Conservation (phyloP, 2,888 invertebrate genomes). For the Polydrusus pterygomalis region DNA sequence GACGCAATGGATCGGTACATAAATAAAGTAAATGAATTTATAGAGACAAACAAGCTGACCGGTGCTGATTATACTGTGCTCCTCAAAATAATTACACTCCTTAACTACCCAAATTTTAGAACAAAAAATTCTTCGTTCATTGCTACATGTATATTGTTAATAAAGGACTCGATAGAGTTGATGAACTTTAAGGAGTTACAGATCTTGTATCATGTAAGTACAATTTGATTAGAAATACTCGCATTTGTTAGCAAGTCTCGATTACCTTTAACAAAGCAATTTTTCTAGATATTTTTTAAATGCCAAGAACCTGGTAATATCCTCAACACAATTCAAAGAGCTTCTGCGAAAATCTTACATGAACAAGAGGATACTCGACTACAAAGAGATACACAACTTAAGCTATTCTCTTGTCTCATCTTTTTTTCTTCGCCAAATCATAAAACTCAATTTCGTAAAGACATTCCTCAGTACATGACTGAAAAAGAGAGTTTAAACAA, state of each 20-base stretch:
- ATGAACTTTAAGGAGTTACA: conserved; percentile 70
- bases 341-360: conserved; percentile 68
- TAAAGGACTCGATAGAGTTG: conserved; percentile 68
- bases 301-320: conserved; percentile 74
- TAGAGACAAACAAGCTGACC: conserved; percentile 65
- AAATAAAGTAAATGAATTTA: conserved; percentile 65
- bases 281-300: conserved; percentile 70
- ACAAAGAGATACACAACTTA: conserved; percentile 63
- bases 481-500: conserved; percentile 63
- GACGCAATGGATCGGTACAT: conserved; percentile 70
- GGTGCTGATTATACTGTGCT: conserved; percentile 61
- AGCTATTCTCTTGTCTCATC: conserved; percentile 71
- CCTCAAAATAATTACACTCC: conserved; percentile 68
- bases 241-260: too few relatives aligned
- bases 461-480: conserved; percentile 67
- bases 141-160: conserved; percentile 68
- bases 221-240: too few relatives aligned
- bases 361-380: conserved; percentile 64
- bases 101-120: conserved; percentile 73
- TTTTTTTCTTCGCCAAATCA: conserved; percentile 72
- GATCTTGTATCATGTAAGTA: conserved; percentile 68
- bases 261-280: background rate
- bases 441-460: conserved; percentile 68
- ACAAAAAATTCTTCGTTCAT: conserved; percentile 67
- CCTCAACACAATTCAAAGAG: conserved; percentile 69